Evolutionary conservation across 1,140 invertebrate species (phyloP), one percentile per base, ranked within the genome.

Genomic region (Drosophila kohkoa): DNA sequence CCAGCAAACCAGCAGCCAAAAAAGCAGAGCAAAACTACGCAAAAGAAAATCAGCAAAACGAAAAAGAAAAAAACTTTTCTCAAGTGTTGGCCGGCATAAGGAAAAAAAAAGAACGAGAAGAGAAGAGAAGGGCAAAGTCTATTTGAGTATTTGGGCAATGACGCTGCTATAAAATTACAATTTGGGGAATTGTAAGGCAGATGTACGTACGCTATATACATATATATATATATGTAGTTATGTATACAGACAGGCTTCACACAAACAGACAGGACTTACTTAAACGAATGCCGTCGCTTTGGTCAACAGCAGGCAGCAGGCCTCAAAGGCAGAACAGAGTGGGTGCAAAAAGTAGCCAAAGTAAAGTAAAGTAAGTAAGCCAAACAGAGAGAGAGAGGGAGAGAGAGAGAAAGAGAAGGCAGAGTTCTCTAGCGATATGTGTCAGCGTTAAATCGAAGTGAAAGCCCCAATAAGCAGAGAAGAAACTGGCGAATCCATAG

Each of bases 151-250:
- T 86, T 87, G 83, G 83, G 77, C 83, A 87, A 87, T 88, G 83
- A 88, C 80, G 83, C 77, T 80, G 83, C 82, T 87, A 87, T 87
- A 87, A 87, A 87, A 87, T 87, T 87, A 87, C 82, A 87, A 87
- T 87, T 87, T 87, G 83, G 83, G 83, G 83, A 87, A 87, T 87
- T 82, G 83, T 83, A 88, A 75, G 80, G 77, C 83, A 87, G 79
- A 79, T 20, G 20, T 20, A 20, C 20, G 20, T 20, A 16, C 1
- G 1, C 16, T 16, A 16, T 16, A 16, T 16, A 16, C 16, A 16
- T 16, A 16, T 16, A 16, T 25, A 4, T 25, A 25, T 25, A 25
- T 25, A 25, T 25, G 20, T 25, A 25, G 20, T 4, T 25, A 25
- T 25, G 20, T 25, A 25, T 72, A 79, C 71, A 81, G 64, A 78